Base-by-base conservation (phyloP, 2,797 vertebrate genomes). In the Apogon hyalosoma region DNA sequence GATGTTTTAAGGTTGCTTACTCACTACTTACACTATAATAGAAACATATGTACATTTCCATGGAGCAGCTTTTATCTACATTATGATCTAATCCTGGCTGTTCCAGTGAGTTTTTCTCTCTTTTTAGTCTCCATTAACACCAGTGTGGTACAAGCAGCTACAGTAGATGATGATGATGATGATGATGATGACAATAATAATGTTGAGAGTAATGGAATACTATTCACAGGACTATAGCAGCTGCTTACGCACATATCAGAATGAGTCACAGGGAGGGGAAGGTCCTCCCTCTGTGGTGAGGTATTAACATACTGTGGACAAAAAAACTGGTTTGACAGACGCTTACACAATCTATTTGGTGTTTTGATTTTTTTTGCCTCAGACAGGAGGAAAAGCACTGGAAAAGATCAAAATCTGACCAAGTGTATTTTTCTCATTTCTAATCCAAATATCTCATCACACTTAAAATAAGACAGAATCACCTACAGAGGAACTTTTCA, bases 121-220 rank as follows among this genome's bases (percentile, higher is more conserved):
- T 48, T 79, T 57, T 48, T 69, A 52, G 16, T 41, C 10, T 40
- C 63, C 19, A 62, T 64, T 83, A 62, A 62, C 54, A 68, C 50
- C 36, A 58, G 42, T 41, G 50, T 79, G 83, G 66, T 57, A 73
- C n/a, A 2, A 12, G 24, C 5, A 38, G 13, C 48, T 11, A 52
- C 47, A 36, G 45, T 41, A 19, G 50, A 65, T 64, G 68, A 71
- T 71, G 45, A 65, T 51, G 45, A 65, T 51, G 65, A 74, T 52
- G 77, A 79, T 47, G 60, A 79, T 33, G 77, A 87, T 52, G 77
- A 83, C 66, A 77, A 68, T 66, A 75, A 79, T 80, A 73, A 57
- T 62, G 70, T 73, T 58, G 54, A 63, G 48, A 81, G 88, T 88
- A 91, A 90, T 93, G 90, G 91, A 93, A 92, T 89, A 89, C 79